Conservation (phyloP, 2,113 vertebrate species). For the Poicephalus gulielmi region DNA sequence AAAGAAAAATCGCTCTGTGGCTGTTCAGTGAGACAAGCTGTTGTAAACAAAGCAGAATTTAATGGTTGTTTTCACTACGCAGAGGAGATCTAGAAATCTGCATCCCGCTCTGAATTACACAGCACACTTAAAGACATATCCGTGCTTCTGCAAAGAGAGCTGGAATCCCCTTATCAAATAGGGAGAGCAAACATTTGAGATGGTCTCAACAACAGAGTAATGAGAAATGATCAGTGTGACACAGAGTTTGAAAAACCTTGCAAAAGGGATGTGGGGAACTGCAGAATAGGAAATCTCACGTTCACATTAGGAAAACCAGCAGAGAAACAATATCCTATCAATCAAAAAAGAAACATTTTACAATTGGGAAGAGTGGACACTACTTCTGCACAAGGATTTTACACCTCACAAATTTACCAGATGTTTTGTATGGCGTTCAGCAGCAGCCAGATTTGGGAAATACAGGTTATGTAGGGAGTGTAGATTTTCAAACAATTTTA, state of each 20-base stretch:
- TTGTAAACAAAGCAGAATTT: neutral
- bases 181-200: neutral
- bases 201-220: neutral
- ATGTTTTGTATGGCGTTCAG: neutral
- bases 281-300: neutral
- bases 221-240: neutral
- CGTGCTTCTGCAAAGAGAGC: fast-evolving
- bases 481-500: neutral
- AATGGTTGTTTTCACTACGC: neutral
- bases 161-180: neutral
- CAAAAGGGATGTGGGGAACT: neutral
- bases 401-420: neutral
- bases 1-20: neutral
- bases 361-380: neutral
- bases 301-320: neutral
- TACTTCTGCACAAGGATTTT: neutral
- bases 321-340: neutral
- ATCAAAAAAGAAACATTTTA: neutral
- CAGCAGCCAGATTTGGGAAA: neutral
- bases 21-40: neutral
- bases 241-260: neutral
- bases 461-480: neutral
- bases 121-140: neutral
- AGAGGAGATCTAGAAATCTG: neutral
- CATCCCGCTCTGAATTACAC: neutral